Evolutionary conservation across 2,797 vertebrate species (phyloP), one percentile per base, ranked within the genome.

Genomic region (Heliangelus exortis): DNA sequence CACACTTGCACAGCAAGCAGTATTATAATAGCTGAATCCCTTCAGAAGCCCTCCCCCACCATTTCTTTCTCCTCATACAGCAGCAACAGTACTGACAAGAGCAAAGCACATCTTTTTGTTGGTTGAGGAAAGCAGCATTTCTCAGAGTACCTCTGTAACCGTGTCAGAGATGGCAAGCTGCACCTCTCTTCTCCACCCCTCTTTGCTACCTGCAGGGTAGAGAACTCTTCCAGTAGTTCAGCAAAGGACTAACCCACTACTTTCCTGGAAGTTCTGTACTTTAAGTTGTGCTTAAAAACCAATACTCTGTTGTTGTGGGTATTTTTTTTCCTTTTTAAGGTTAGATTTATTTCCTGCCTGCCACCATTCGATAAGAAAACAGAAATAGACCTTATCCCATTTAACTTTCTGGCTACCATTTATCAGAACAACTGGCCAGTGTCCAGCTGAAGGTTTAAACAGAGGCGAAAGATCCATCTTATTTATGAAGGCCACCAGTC

Each of bases 131-230:
- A 91, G 23, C 3, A 7, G 41, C 33, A 57, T 14, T 45, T 63
- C 74, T 67, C 74, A 31, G 26, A 69, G 47, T 26, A 29, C 28
- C 59, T 51, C 84, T 39, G 10, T 13, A 50, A 76, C 7, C 0
- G 0, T 18, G 48, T 26, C 57, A 66, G 10, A 57, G 34, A 63
- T 3, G 11, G 31, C 31, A 79, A 0, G 2, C 21, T 41, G 41
- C 55, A 76, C 28, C 57, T 36, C 78, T 59, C 28, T 18, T 23
- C 36, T 67, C 51, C 39, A 73, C 48, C 28, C 41, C 20, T 69
- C 23, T 34, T 65, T 22, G 19, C 25, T 73, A 29, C 43, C 34
- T 48, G 1, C 5, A 22, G 19, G 13, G 28, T 47, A 26, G 14
- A 36, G 17, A 67, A 79, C n/a, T 48, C 34, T 84, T 65, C 22